Percentiles rank a stretch among this genome's conserved stretches.
phyloP scores from a whole-genome alignment of 2,888 invertebrate genomes.

The Acanthosepion pharaonis region DNA sequence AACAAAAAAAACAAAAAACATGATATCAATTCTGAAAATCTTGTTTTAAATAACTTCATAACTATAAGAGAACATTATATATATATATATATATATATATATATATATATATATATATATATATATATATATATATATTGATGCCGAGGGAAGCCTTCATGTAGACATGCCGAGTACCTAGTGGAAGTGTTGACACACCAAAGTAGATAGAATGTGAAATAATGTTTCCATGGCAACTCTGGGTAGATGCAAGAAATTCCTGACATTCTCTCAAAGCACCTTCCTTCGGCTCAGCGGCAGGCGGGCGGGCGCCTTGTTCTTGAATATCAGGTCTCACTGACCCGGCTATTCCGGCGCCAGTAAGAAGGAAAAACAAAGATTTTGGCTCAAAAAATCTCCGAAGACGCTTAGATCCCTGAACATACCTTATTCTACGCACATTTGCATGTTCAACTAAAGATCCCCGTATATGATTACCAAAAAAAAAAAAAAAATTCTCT shows the following conservation, averaged over 20 bases:
- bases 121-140: no score
- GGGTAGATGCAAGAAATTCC: background rate
- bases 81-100: constrained; percentile 11
- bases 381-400: background rate
- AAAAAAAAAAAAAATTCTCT: no score
- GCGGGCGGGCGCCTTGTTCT: background rate
- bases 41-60: no score
- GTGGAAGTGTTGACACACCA: background rate
- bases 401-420: no score
- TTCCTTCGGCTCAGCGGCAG: no score
- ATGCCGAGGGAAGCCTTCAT: background rate
- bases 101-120: background rate
- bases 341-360: background rate
- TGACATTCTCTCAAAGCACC: background rate
- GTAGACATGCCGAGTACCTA: no score
- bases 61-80: background rate
- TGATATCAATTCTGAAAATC: no score
- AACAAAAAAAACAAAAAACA: no score
- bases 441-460: no score
- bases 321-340: background rate
- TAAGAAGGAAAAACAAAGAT: background rate
- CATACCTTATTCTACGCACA: no score
- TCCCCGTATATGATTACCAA: no score
- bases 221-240: background rate
- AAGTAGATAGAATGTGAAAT: background rate